Conservation (phyloP, 2,113 vertebrate species). For the Phasianus colchicus region DNA sequence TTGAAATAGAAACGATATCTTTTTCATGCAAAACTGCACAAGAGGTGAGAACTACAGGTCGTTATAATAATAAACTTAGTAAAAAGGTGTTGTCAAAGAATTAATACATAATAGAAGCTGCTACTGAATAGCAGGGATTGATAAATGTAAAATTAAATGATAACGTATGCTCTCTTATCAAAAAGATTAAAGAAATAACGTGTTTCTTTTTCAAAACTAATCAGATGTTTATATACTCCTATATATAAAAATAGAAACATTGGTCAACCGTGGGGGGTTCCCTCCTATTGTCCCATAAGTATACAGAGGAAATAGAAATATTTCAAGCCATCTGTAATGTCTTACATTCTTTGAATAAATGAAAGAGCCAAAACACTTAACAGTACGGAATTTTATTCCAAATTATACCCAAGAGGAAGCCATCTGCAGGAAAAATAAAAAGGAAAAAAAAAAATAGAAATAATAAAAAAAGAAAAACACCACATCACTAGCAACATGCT, state of each 20-base stretch:
- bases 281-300: constrained; percentile 62
- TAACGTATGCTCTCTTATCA: not conserved
- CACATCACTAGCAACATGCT: not conserved
- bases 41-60: not conserved
- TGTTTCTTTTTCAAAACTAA: not conserved
- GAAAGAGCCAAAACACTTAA: constrained; percentile 63
- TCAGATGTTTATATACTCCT: not conserved
- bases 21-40: not conserved
- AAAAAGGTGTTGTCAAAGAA: not conserved
- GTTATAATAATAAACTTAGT: not conserved
- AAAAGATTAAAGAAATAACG: not conserved
- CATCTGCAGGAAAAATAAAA: constrained; percentile 55
- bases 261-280: constrained; percentile 47
- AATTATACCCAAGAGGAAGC: constrained; percentile 71
- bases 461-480: not conserved
- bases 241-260: constrained; percentile 59
- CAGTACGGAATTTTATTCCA: constrained; percentile 62
- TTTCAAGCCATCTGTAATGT: constrained; percentile 71
- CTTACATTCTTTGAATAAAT: constrained; percentile 65
- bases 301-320: constrained; percentile 61
- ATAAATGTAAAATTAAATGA: not conserved
- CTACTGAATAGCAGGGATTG: not conserved
- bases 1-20: not conserved
- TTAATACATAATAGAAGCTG: not conserved
- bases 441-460: constrained; percentile 19